Evolutionary conservation across 64 coral and sea anemone species (phyloP), one percentile per base, ranked within the genome.

Genomic region (Montipora sp.): DNA sequence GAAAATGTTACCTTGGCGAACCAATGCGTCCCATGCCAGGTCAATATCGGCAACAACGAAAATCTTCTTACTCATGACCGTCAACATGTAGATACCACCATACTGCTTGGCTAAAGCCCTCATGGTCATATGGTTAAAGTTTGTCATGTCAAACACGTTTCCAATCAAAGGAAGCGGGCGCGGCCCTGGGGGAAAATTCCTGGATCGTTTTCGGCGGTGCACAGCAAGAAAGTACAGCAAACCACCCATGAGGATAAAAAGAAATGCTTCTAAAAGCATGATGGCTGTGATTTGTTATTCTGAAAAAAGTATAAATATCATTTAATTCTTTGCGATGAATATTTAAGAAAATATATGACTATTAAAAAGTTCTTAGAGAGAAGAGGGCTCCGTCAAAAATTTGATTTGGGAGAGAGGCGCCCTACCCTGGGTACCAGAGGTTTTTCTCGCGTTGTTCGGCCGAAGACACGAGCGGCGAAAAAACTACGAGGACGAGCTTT

Each of bases 1-100:
- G 14, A 95, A 89, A 27, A 82, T 51, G 60, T 73, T 80, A 68
- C 94, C 94, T 89, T 89, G 77, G 2, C 80, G 59, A 16, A 96
- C 55, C 47, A 96, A 48, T 3, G 82, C 90, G 3, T 96, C 78
- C 75, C 89, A 83, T 20, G 94, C 94, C 15, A 89, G 45, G 13
- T 89, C 88, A 24, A 91, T 80, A 24, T 68, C 81, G 49, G 88
- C 82, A 43, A 96, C 82, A 27, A 96, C 58, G 47, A 92, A 78
- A 51, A 92, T 78, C 10, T 48, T 92, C 58, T 96, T 85, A 10
- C 90, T 72, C 73, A 91, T 73, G 19, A 89, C 51, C 20, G 76
- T 87, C 59, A 93, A 78, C 10, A 84, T 93, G 61, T 78, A 93
- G 13, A 92, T 49, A n/a, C 85, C 80, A 20, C 90, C 90, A 92